A percentile compares a stretch with the other conserved stretches of the same genome.
Conservation (phyloP, 2,888 invertebrate genomes). For the Drosophila leonis region DNA sequence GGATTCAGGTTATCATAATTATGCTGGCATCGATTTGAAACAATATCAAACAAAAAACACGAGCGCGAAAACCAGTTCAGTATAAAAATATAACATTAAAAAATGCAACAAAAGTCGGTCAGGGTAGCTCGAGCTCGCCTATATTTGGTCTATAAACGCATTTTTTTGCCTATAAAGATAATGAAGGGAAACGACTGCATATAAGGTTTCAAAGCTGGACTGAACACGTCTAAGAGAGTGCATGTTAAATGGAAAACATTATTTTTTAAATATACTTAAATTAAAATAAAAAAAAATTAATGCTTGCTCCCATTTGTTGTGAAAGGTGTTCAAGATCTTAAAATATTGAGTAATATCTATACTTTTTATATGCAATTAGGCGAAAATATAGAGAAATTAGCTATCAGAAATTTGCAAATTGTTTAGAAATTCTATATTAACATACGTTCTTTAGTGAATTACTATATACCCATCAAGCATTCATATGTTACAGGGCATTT, state of each 20-base stretch:
- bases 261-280: no score
- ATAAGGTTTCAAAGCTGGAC: fast-evolving
- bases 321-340: no score
- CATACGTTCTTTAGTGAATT: neutral
- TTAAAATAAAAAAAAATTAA: no score
- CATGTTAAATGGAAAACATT: neutral
- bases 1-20: slow-evolving; percentile 8
- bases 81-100: neutral
- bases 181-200: neutral
- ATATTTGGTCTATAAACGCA: neutral
- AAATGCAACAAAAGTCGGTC: slow-evolving; percentile 4
- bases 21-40: slow-evolving; percentile 9
- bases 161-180: neutral
- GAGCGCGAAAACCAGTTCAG: neutral
- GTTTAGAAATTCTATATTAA: no score
- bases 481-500: neutral
- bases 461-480: neutral
- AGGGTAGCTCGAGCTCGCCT: neutral
- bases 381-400: no score
- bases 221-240: neutral
- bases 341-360: neutral
- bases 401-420: no score
- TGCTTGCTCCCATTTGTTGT: no score
- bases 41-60: neutral
- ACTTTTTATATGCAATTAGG: neutral